These are phyloP conservation scores for Labeo catla DNA, from an alignment of 2,113 vertebrate genomes.

Conservation along the genomic window DNA sequence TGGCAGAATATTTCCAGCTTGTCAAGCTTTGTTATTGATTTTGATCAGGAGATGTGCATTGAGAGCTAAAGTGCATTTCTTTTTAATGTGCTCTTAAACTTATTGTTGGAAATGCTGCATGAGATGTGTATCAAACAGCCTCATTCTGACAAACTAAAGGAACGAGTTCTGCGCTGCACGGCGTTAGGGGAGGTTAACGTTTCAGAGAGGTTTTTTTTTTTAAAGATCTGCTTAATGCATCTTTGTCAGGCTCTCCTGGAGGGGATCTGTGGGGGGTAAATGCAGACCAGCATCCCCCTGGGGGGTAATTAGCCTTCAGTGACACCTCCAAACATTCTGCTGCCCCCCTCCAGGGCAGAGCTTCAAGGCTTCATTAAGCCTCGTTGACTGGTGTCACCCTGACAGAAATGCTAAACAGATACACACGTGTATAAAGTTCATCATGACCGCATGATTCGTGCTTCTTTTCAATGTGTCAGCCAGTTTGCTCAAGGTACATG, in stretches of 20 bases:
- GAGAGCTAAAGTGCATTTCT: background rate
- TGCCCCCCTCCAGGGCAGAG: constrained; percentile 51
- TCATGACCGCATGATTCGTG: background rate
- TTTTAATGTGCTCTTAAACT: background rate
- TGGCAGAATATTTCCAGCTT: background rate
- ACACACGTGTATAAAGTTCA: constrained; percentile 42
- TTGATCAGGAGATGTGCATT: background rate
- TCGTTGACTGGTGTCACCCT: constrained; percentile 53
- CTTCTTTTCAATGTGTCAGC: background rate
- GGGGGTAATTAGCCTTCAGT: constrained; percentile 66
- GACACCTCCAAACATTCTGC: constrained; percentile 59
- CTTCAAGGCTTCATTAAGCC: constrained; percentile 60
- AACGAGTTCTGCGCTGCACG: constrained; percentile 18
- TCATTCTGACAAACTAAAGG: constrained; percentile 8
- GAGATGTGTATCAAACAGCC: background rate
- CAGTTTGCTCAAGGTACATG: background rate
- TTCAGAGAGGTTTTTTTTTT: constrained; percentile 20
- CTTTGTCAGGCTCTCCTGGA: constrained; percentile 61
- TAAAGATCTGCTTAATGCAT: constrained; percentile 61
- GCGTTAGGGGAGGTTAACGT: constrained; percentile 13
- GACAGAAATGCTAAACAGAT: constrained; percentile 56
- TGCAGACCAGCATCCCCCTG: constrained; percentile 53
- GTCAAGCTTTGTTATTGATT: too few relatives aligned
- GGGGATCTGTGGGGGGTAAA: constrained; percentile 60
- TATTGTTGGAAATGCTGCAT: background rate